phyloP scores from a whole-genome alignment of 2,888 invertebrate genomes.

The Scaeva pyrastri region DNA sequence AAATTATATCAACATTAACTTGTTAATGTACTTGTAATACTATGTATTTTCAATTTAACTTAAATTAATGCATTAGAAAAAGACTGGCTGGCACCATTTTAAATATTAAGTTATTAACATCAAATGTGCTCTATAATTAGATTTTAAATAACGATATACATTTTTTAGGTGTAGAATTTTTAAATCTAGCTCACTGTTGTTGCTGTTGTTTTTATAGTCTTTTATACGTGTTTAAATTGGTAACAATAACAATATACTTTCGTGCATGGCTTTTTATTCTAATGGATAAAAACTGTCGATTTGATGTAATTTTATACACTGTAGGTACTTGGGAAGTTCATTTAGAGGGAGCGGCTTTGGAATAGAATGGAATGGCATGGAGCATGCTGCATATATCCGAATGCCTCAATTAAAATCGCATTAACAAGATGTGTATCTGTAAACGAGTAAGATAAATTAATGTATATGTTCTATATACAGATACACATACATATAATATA shows the following conservation, averaged over 20 bases:
- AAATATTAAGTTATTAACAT: conserved; percentile 28
- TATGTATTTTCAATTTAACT: conserved; percentile 31
- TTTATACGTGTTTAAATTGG: background rate
- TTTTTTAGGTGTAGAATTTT: conserved; percentile 12
- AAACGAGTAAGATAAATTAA: conserved; percentile 70
- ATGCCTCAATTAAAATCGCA: conserved; percentile 78
- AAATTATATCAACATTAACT: conserved; percentile 14
- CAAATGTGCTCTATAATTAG: conserved; percentile 12
- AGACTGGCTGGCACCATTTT: conserved; percentile 10
- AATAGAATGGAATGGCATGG: conserved; percentile 54
- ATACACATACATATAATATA: conserved; percentile 33
- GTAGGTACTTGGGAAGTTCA: conserved; percentile 42
- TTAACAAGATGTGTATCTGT: conserved; percentile 78
- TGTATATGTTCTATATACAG: too few species aligned
- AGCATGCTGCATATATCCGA: conserved; percentile 71
- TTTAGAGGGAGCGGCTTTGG: conserved; percentile 49
- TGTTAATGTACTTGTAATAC: conserved; percentile 21
- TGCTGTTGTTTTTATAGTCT: background rate
- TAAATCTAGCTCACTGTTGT: conserved; percentile 16
- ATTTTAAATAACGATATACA: conserved; percentile 14
- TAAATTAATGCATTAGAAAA: conserved; percentile 18
- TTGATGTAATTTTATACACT: conserved; percentile 14
- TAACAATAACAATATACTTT: background rate
- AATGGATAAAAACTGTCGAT: conserved; percentile 30
- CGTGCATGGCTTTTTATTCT: conserved; percentile 27